These are phyloP conservation scores for Erythrocercus mccallii DNA, from an alignment of 2,113 vertebrate species.

Conservation along the genomic window DNA sequence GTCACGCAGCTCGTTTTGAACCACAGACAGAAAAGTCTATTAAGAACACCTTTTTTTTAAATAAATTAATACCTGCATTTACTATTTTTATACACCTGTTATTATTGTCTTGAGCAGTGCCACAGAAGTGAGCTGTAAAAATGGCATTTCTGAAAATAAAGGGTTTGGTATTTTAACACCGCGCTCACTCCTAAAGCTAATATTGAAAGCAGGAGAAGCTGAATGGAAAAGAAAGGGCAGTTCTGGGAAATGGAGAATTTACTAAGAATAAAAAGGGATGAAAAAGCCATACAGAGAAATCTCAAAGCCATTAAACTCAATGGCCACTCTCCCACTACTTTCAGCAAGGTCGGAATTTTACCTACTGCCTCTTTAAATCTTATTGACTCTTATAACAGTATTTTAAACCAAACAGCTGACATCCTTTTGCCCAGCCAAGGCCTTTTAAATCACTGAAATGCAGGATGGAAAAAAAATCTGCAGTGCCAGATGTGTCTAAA, in stretches of 20 bases:
- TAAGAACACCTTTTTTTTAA: not conserved
- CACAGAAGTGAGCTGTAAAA: not conserved
- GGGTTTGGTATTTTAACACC: not conserved
- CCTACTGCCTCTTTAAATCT: slow-evolving; percentile 45
- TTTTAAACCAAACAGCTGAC: slow-evolving; percentile 48
- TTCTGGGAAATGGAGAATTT: not conserved
- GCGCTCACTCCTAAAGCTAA: not conserved
- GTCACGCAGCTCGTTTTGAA: not conserved
- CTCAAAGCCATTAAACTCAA: not conserved
- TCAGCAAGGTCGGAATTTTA: not conserved
- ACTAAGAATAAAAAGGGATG: not conserved
- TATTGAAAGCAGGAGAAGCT: not conserved
- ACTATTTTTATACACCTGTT: not conserved
- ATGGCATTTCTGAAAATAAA: not conserved
- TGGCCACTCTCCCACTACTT: not conserved
- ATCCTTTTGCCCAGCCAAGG: slow-evolving; percentile 36
- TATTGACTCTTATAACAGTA: not conserved
- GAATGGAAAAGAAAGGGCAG: not conserved
- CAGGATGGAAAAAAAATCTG: slow-evolving; percentile 4
- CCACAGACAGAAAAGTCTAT: not conserved
- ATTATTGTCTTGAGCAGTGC: not conserved
- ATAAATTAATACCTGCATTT: not conserved
- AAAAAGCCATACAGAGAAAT: not conserved
- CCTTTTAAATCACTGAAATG: slow-evolving; percentile 52
- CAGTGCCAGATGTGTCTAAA: slow-evolving; percentile 54